These are phyloP conservation scores for Siniperca undulata DNA, from an alignment of 2,797 vertebrate species.

Conservation along the genomic window DNA sequence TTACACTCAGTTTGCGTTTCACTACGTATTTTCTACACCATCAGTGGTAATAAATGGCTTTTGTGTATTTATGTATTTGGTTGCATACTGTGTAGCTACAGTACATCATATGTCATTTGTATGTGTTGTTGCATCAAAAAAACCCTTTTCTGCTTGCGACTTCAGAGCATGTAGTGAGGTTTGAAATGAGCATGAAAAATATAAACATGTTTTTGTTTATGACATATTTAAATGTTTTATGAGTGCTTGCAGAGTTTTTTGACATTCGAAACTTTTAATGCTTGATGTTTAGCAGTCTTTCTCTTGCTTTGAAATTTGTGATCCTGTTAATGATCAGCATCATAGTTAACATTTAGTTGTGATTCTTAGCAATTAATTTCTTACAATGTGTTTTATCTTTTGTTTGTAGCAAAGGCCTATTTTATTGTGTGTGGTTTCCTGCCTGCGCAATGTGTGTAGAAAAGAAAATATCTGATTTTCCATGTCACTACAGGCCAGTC, in stretches of 20 bases:
- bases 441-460: not conserved
- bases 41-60: not conserved
- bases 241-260: not conserved
- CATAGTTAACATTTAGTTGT: not conserved
- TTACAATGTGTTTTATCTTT: not conserved
- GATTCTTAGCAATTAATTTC: not conserved
- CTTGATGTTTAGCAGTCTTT: not conserved
- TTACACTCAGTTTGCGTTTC: too few relatives aligned
- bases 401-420: not conserved
- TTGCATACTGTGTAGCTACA: not conserved
- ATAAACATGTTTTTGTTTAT: conserved; percentile 22
- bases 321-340: not conserved
- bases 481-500: too few relatives aligned
- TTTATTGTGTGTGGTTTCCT: not conserved
- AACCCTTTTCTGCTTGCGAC: too few relatives aligned
- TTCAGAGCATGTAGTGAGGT: not conserved
- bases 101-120: not conserved
- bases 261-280: not conserved
- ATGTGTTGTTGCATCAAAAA: not conserved
- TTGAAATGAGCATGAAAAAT: conserved; percentile 4
- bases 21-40: too few relatives aligned
- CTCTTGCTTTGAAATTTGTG: not conserved
- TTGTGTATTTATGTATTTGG: not conserved
- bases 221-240: conserved; percentile 31
- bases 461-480: not conserved